These are phyloP conservation scores for Crax fasciolata DNA, from an alignment of 2,797 vertebrate species.

Conservation along the genomic window DNA sequence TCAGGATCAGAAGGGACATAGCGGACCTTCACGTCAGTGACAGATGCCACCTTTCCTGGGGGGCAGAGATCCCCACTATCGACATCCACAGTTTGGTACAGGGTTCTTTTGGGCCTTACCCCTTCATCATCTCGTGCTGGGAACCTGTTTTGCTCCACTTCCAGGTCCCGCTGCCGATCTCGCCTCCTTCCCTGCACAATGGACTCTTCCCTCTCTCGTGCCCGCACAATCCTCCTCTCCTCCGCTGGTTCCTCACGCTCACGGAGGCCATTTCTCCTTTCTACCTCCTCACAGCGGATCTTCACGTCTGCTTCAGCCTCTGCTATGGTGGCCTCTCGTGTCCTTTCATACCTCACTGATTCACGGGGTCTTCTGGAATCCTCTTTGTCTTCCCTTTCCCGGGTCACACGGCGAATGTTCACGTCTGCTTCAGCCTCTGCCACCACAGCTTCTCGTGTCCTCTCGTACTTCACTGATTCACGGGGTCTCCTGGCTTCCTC, in stretches of 20 bases:
- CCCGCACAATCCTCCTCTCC: neutral
- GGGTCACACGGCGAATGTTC: accelerated
- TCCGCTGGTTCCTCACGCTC: too few relatives aligned
- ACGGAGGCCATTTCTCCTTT: neutral
- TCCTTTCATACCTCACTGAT: too few relatives aligned
- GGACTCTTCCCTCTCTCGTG: too few relatives aligned
- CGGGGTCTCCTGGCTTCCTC: accelerated
- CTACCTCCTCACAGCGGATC: accelerated
- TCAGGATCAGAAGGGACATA: neutral
- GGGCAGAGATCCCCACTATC: neutral
- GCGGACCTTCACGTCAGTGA: neutral
- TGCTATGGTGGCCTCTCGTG: too few relatives aligned
- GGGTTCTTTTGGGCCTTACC: accelerated
- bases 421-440: accelerated
- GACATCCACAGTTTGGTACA: neutral
- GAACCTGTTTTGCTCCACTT: too few relatives aligned
- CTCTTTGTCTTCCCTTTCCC: too few relatives aligned
- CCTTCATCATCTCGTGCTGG: too few relatives aligned
- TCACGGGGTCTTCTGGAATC: too few relatives aligned
- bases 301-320: too few relatives aligned
- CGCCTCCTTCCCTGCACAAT: neutral
- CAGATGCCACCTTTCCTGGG: accelerated
- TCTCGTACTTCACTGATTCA: accelerated
- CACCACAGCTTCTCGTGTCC: neutral
- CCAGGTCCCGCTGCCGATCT: neutral